Percentiles rank a stretch among this genome's conserved stretches.
Evolutionary conservation across 2,888 invertebrate genomes (phyloP).

Genomic region (Yponomeuta cagnagella): DNA sequence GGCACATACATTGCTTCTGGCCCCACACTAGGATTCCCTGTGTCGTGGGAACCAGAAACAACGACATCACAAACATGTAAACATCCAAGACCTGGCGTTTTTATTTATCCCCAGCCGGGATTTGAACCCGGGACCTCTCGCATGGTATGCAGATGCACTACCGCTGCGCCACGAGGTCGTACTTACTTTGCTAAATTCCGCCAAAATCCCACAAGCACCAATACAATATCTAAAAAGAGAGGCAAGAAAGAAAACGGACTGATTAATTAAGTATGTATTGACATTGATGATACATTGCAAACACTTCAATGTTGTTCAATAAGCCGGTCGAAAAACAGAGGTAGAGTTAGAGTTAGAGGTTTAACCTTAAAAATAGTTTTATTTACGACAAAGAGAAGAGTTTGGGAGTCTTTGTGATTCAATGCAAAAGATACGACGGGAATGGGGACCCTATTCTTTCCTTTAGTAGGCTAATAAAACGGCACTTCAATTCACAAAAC

Average conservation of each 20-base stretch:
- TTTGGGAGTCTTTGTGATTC: background rate
- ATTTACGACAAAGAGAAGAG: background rate
- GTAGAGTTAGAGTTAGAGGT: background rate
- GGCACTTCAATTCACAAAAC: background rate
- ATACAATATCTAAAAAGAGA: no score
- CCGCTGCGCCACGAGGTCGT: no score
- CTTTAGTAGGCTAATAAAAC: background rate
- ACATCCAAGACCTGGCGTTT: no score
- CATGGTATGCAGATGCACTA: conserved; percentile 27
- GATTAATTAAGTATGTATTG: no score
- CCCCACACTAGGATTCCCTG: no score
- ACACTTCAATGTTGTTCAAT: background rate
- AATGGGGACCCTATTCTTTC: background rate
- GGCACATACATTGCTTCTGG: no score
- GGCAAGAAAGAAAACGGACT: no score
- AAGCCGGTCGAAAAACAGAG: background rate
- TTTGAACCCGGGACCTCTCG: conserved; percentile 77
- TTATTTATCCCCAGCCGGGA: conserved; percentile 44
- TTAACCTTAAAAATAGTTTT: background rate
- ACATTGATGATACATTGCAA: no score
- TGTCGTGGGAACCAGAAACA: no score
- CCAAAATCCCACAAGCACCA: no score
- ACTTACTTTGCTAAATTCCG: no score
- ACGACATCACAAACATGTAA: no score
- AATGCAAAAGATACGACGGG: background rate